These are phyloP conservation scores for Polypterus bichir DNA, from an alignment of 2,113 vertebrate species.

Conservation along the genomic window DNA sequence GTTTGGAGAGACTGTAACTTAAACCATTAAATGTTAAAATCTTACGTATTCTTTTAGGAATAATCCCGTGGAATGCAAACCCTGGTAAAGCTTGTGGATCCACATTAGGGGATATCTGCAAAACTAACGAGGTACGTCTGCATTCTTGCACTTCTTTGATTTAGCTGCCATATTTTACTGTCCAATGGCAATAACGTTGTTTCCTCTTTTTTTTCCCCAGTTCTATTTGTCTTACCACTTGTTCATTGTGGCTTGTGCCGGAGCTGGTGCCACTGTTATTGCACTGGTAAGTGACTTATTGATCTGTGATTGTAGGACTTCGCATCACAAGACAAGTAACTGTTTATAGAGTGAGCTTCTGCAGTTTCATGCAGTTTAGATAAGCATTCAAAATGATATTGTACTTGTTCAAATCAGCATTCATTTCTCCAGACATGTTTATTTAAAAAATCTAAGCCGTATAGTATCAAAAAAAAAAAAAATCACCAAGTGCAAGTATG, in stretches of 20 bases:
- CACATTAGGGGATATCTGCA: slow-evolving; percentile 74
- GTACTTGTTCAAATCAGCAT: too few relatives aligned
- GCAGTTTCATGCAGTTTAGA: too few relatives aligned
- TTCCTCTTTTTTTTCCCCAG: slow-evolving; percentile 40
- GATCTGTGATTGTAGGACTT: not conserved
- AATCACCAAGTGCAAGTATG: too few relatives aligned
- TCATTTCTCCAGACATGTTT: too few relatives aligned
- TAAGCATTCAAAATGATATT: too few relatives aligned
- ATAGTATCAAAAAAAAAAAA: too few relatives aligned
- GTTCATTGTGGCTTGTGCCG: slow-evolving; percentile 94
- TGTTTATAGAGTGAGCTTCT: too few relatives aligned
- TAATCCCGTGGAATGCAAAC: slow-evolving; percentile 87
- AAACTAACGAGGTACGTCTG: slow-evolving; percentile 70
- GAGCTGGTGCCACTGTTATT: slow-evolving; percentile 91
- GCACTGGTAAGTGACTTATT: slow-evolving; percentile 74
- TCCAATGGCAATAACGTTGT: not conserved
- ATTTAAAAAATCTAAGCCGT: too few relatives aligned
- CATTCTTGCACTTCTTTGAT: not conserved
- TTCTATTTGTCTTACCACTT: slow-evolving; percentile 97
- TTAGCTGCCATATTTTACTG: not conserved
- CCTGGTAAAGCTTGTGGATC: slow-evolving; percentile 84
- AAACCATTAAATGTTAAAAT: not conserved
- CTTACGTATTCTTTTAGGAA: slow-evolving; percentile 54
- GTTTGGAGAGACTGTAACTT: too few relatives aligned
- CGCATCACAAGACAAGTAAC: too few relatives aligned